Evolutionary conservation across 2,888 invertebrate genomes (phyloP).

Genomic region (Pediacus dermestoides): DNA sequence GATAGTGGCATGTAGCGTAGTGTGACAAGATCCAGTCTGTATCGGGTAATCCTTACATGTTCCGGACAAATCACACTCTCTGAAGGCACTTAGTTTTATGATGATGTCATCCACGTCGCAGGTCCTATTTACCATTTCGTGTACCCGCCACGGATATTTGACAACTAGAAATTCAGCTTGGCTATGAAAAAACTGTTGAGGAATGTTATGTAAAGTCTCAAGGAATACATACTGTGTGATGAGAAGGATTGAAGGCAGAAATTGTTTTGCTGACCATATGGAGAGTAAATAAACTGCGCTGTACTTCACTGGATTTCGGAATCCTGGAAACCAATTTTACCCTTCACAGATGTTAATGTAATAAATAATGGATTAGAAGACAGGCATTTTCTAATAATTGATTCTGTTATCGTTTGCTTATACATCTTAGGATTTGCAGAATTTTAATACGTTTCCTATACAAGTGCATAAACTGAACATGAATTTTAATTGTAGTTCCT

Average conservation of each 20-base stretch:
- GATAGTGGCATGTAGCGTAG: constrained; percentile 30
- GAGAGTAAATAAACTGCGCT: no score
- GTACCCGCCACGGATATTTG: constrained; percentile 12
- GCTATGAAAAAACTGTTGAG: neutral
- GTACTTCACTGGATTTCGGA: no score
- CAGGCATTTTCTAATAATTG: no score
- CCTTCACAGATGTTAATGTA: no score
- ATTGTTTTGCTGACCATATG: no score
- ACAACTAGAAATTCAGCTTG: constrained; percentile 13
- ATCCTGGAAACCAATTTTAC: no score
- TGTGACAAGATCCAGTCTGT: constrained; percentile 34
- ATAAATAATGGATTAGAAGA: no score
- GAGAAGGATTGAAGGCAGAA: no score
- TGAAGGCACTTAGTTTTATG: constrained; percentile 16
- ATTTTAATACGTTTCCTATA: constrained; percentile 12
- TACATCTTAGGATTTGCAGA: no score
- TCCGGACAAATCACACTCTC: constrained; percentile 30
- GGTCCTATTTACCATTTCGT: constrained; percentile 10
- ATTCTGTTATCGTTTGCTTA: no score
- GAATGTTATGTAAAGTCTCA: no score
- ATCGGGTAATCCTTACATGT: constrained; percentile 34
- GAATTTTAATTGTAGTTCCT: constrained; percentile 17
- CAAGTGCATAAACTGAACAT: constrained; percentile 19
- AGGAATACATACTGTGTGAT: no score
- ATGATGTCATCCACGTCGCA: constrained; percentile 11